Percentiles rank a stretch among this genome's conserved stretches.
phyloP scores from a whole-genome alignment of 2,888 invertebrate species.

The Drosophila meridiana region DNA sequence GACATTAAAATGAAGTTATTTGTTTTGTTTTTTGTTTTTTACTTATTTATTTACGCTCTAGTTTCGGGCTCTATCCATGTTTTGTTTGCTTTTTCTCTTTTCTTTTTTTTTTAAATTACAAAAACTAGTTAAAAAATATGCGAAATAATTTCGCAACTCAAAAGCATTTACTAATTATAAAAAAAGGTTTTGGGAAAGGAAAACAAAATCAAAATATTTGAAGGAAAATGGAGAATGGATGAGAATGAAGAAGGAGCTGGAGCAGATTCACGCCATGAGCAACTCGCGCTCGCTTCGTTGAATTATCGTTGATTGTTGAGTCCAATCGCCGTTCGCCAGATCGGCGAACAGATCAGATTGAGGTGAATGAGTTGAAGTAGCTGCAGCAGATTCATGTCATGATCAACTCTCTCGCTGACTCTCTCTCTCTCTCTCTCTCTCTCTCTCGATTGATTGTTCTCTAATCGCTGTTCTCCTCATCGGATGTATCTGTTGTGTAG shows the following conservation, averaged over 20 bases:
- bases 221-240: neutral
- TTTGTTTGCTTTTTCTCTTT: slow-evolving; percentile 32
- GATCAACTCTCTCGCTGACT: slow-evolving; percentile 19
- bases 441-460: neutral
- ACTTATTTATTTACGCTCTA: slow-evolving; percentile 73
- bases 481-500: slow-evolving; percentile 89
- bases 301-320: slow-evolving; percentile 2
- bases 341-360: slow-evolving; percentile 83
- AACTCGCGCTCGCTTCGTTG: neutral
- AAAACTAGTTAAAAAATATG: slow-evolving; percentile 82
- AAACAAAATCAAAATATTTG: slow-evolving; percentile 38
- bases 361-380: neutral
- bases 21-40: slow-evolving; percentile 34
- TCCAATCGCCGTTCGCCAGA: slow-evolving; percentile 86
- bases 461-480: slow-evolving; percentile 86
- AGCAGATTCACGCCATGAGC: slow-evolving; percentile 14
- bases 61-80: slow-evolving; percentile 59
- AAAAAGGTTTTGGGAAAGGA: slow-evolving; percentile 30
- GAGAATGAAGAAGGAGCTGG: neutral
- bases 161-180: slow-evolving; percentile 70
- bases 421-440: neutral
- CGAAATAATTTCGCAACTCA: slow-evolving; percentile 59
- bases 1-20: slow-evolving; percentile 72
- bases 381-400: slow-evolving; percentile 25
- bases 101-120: slow-evolving; percentile 73